phyloP scores from a whole-genome alignment of 1,140 invertebrate species.

The Ridgeia piscesae region DNA sequence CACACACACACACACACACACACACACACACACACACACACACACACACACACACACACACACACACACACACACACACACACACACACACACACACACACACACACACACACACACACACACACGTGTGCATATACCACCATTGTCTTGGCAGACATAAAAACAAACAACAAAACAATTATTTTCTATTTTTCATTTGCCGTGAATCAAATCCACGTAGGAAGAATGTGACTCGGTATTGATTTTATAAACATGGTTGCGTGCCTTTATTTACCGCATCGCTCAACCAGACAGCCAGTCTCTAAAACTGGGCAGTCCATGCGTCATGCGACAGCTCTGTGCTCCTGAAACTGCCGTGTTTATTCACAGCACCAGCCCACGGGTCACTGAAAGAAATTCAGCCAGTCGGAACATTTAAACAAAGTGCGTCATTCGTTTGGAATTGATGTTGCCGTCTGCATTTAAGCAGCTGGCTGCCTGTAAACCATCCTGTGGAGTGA shows the following conservation, averaged over 20 bases:
- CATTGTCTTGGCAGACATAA: not conserved
- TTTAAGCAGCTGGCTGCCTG: not conserved
- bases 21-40: too few relatives aligned
- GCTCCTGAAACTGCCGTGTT: not conserved
- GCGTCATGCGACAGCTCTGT: not conserved
- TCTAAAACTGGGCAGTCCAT: not conserved
- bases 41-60: too few relatives aligned
- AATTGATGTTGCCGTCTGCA: not conserved
- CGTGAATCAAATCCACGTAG: not conserved
- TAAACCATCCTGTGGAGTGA: not conserved
- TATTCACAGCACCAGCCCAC: not conserved
- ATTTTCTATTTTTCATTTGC: not conserved
- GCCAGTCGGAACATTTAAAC: not conserved
- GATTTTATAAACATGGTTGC: constrained; percentile 6
- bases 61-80: not conserved
- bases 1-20: too few relatives aligned
- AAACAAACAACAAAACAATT: not conserved
- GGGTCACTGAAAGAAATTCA: not conserved
- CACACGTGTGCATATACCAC: not conserved
- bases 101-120: too few relatives aligned
- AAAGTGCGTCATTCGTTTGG: not conserved
- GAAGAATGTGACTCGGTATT: not conserved
- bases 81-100: constrained; percentile 1
- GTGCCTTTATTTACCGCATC: not conserved
- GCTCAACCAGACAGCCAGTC: not conserved